Evolutionary conservation across 1,140 invertebrate genomes (phyloP), one percentile per base, ranked within the genome.

Genomic region (Bradynema listronoti): DNA sequence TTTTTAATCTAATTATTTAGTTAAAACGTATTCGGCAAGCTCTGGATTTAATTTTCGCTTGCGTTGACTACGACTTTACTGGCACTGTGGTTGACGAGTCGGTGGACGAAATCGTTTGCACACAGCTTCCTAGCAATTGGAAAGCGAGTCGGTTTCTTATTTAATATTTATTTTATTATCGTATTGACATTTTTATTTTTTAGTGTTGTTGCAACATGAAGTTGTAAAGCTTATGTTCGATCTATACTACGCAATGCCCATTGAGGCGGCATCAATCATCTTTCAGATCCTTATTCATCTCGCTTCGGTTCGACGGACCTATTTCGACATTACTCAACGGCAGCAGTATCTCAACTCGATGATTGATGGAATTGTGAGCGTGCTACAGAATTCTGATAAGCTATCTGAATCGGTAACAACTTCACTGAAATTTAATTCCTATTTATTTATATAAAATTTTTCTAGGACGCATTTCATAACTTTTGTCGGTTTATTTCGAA

Each of bases 41-140:
- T 1, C 80, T 95, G 41, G 82, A 86, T 39, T 82, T 96, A 29
- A 87, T 90, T 24, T 88, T 91, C 78, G 93, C 93, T 80, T 95
- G 91, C 80, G 81, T 97, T 39, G 93, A 89, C 4, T 98, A 92
- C 82, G 93, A 98, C 80, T 98, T 97, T 80, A 95, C 97, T 77
- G 93, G 92, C 30, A 94, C 90, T 22, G 88, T 88, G 4, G 88
- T 86, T 11, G 94, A 97, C 79, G 93, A 98, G 78, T 91, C 89
- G 25, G 89, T 89, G 0, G 94, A 98, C 80, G 94, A 97, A 80
- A 84, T 95, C 45, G 90, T 88, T 75, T 96, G 91, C 55, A 90
- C 97, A 59, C 93, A 91, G 82, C 95, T 97, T 71, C 93, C 93
- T 2, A 91, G 91, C 22, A 88, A 86, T 63, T 97, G 93, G 93